Evolutionary conservation across 2,888 invertebrate genomes (phyloP).

Genomic region (Sisyra terminalis): DNA sequence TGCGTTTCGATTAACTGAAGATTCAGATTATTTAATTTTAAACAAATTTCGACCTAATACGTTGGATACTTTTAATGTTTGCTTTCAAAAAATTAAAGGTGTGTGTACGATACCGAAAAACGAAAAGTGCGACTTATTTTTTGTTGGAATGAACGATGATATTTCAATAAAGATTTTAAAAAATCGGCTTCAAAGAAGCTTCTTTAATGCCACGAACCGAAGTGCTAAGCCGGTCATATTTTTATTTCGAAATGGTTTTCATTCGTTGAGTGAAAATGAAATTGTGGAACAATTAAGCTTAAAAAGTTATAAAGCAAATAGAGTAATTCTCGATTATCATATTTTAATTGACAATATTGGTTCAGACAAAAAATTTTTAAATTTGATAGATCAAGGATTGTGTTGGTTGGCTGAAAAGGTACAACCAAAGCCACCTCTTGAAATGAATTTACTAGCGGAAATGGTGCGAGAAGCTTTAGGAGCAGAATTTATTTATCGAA

Average conservation of each 20-base stretch:
- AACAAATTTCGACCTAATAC: slow-evolving; percentile 14
- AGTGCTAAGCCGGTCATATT: slow-evolving; percentile 20
- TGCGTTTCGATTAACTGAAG: slow-evolving; percentile 25
- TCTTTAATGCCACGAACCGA: slow-evolving; percentile 16
- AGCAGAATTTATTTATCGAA: slow-evolving; percentile 42
- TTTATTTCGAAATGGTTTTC: slow-evolving; percentile 15
- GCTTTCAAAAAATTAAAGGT: slow-evolving; percentile 19
- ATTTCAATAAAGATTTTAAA: slow-evolving; percentile 13
- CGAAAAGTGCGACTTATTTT: slow-evolving; percentile 19
- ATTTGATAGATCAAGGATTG: slow-evolving; percentile 24
- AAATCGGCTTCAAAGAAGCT: slow-evolving; percentile 19
- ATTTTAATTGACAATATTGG: slow-evolving; percentile 25
- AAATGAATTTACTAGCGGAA: slow-evolving; percentile 37
- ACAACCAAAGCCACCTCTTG: slow-evolving; percentile 32
- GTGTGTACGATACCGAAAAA: slow-evolving; percentile 18
- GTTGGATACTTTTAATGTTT: slow-evolving; percentile 20
- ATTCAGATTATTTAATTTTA: neutral
- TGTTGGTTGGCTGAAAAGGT: slow-evolving; percentile 34
- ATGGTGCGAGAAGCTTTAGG: slow-evolving; percentile 39
- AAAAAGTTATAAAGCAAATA: slow-evolving; percentile 13
- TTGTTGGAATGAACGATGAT: slow-evolving; percentile 19
- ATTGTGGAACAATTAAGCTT: slow-evolving; percentile 9
- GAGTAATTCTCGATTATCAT: slow-evolving; percentile 20
- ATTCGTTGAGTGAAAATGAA: neutral
- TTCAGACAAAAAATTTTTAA: slow-evolving; percentile 23